Evolutionary conservation across 2,113 vertebrate species (phyloP).

Genomic region (Podarcis cretensis): DNA sequence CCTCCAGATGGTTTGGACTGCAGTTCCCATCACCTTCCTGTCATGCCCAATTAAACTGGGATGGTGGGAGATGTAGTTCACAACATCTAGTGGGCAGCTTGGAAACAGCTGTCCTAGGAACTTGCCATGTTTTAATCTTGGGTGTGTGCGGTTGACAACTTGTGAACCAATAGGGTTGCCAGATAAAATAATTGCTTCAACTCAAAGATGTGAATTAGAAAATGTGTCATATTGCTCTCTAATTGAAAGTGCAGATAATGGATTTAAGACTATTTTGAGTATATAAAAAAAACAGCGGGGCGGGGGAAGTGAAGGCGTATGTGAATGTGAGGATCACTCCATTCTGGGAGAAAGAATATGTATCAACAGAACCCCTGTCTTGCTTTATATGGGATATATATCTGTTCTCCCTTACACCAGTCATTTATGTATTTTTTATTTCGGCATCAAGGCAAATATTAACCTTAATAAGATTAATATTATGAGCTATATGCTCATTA

Average conservation of each 20-base stretch:
- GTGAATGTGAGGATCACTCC: too few relatives aligned
- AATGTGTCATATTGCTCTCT: background rate
- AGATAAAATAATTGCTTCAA: background rate
- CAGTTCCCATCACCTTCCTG: too few relatives aligned
- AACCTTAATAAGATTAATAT: background rate
- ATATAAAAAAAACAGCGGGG: background rate
- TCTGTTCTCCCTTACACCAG: background rate
- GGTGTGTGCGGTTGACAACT: background rate
- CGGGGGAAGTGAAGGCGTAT: background rate
- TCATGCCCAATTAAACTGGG: too few relatives aligned
- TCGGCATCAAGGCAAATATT: background rate
- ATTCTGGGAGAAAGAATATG: background rate
- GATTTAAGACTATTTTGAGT: background rate
- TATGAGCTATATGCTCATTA: background rate
- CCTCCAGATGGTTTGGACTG: too few relatives aligned
- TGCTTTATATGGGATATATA: background rate
- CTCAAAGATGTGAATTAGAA: background rate
- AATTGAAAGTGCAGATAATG: background rate
- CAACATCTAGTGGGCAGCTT: too few relatives aligned
- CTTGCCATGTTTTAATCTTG: background rate
- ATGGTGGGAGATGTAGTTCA: too few relatives aligned
- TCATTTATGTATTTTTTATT: too few relatives aligned
- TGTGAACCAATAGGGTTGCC: background rate
- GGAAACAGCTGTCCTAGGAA: background rate
- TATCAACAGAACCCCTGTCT: background rate